Percentiles rank a stretch among this genome's conserved stretches.
These are phyloP conservation scores for Cheilosia pagana DNA, from an alignment of 2,888 invertebrate species.

Conservation along the genomic window DNA sequence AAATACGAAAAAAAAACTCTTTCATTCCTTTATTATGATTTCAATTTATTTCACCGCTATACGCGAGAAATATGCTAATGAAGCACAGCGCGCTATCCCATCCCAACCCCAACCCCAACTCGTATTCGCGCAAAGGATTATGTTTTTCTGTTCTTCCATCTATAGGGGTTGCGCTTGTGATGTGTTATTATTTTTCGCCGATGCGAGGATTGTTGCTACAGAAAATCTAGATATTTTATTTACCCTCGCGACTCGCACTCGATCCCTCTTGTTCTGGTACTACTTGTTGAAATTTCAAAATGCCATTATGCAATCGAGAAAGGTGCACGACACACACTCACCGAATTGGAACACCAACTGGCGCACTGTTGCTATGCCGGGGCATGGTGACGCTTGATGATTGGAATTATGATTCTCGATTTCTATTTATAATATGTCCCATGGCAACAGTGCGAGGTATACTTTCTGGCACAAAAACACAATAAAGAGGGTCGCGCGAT, in stretches of 20 bases:
- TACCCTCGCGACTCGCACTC: constrained; percentile 17
- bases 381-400: constrained; percentile 43
- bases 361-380: constrained; percentile 67
- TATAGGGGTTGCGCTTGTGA: constrained; percentile 10
- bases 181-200: constrained; percentile 44
- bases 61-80: constrained; percentile 74
- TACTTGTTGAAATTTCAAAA: constrained; percentile 69
- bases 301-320: constrained; percentile 69
- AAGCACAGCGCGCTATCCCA: constrained; percentile 35
- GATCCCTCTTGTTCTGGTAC: not conserved
- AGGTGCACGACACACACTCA: constrained; percentile 43
- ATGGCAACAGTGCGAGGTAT: constrained; percentile 51
- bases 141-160: constrained; percentile 27
- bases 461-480: not conserved
- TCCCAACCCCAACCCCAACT: constrained; percentile 36
- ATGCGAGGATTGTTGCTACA: constrained; percentile 42
- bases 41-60: constrained; percentile 60
- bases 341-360: constrained; percentile 21
- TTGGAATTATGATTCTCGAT: constrained; percentile 67
- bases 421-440: constrained; percentile 66
- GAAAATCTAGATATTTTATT: not conserved
- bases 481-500: constrained; percentile 38
- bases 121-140: constrained; percentile 48
- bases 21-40: constrained; percentile 61
- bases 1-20: constrained; percentile 26